phyloP scores from a whole-genome alignment of 2,113 vertebrate species.

The Amphiprion ocellaris region DNA sequence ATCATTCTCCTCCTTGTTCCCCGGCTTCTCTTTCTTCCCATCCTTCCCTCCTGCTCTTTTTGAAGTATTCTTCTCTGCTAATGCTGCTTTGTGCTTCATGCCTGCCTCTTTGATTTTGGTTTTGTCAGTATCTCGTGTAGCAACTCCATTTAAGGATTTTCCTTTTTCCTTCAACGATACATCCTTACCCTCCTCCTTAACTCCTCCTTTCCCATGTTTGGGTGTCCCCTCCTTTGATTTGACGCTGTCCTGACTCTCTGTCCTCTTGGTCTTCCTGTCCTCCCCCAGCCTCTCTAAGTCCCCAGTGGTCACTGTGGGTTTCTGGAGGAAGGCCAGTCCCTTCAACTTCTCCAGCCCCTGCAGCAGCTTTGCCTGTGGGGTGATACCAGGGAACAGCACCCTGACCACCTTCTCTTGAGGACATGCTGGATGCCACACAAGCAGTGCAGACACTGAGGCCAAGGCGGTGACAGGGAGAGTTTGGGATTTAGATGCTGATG shows the following conservation, averaged over 20 bases:
- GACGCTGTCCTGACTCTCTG: conserved; percentile 90
- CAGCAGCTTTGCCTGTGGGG: conserved; percentile 90
- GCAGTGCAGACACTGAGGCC: conserved; percentile 88
- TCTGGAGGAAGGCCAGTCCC: conserved; percentile 91
- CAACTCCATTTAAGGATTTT: conserved; percentile 75
- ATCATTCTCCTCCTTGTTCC: conserved; percentile 77
- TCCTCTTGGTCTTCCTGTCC: conserved; percentile 66
- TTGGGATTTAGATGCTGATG: conserved; percentile 75
- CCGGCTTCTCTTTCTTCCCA: conserved; percentile 79
- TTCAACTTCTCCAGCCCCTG: conserved; percentile 93
- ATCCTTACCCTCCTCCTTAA: conserved; percentile 75
- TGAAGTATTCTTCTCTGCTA: conserved; percentile 67
- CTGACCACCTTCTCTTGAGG: conserved; percentile 82
- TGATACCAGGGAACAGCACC: conserved; percentile 86
- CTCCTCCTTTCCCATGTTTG: conserved; percentile 61
- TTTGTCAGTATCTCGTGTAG: conserved; percentile 80
- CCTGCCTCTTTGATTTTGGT: conserved; percentile 77
- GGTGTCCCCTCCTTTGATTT: conserved; percentile 80
- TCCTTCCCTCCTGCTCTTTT: conserved; percentile 86
- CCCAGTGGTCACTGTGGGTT: conserved; percentile 88
- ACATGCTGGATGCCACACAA: conserved; percentile 94
- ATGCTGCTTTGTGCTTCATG: conserved; percentile 70
- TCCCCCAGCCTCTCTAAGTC: conserved; percentile 84
- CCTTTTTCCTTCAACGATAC: conserved; percentile 78
- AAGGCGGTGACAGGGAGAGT: conserved; percentile 83